Conservation (phyloP, 2,888 invertebrate genomes). For the Adela reaumurella region DNA sequence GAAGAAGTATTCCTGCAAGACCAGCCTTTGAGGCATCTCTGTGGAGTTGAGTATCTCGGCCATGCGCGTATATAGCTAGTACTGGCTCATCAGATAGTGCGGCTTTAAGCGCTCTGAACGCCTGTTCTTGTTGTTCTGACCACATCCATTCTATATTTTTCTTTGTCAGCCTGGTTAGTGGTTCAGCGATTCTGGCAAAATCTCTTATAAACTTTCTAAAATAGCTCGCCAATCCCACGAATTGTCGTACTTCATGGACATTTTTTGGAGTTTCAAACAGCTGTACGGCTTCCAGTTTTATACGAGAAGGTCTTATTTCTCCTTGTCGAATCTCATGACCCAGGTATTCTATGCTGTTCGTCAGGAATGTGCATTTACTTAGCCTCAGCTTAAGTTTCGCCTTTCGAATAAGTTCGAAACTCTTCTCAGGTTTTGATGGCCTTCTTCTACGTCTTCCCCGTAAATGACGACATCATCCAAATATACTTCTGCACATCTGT, state of each 20-base stretch:
- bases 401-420: conserved; percentile 3
- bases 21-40: conserved; percentile 8
- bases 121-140: conserved; percentile 4
- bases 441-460: conserved; percentile 5
- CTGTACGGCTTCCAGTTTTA: conserved; percentile 4
- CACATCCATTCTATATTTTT: conserved; percentile 6
- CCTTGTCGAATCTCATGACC: conserved; percentile 5
- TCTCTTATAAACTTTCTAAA: conserved; percentile 10
- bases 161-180: conserved; percentile 7
- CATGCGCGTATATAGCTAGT: conserved; percentile 3
- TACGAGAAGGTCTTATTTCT: conserved; percentile 3
- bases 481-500: conserved; percentile 9
- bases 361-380: conserved; percentile 7
- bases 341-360: conserved; percentile 4
- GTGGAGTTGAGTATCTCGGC: conserved; percentile 7
- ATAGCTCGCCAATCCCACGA: conserved; percentile 11
- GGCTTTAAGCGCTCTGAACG: conserved; percentile 2
- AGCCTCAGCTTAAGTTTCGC: conserved; percentile 5
- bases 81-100: background rate
- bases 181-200: conserved; percentile 9
- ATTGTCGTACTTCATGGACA: conserved; percentile 10
- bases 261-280: conserved; percentile 8
- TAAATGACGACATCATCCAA: conserved; percentile 10
- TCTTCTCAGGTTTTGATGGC: conserved; percentile 2
- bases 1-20: conserved; percentile 7